Evolutionary conservation across 2,888 invertebrate species (phyloP), one percentile per base, ranked within the genome.

Genomic region (Mactromeris polynyma): DNA sequence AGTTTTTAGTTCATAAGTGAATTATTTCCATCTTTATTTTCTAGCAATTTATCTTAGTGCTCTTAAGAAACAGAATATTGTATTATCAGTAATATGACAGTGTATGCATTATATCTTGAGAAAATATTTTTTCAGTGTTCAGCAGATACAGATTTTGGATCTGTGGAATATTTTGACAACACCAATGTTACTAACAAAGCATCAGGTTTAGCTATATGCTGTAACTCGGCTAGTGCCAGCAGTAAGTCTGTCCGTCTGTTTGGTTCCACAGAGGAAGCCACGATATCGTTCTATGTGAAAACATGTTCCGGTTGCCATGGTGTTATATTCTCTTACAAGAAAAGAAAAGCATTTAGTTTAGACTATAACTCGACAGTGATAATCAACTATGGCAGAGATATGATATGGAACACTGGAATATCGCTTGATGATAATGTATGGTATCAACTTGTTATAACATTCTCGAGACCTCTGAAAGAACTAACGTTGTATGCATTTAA

Each of bases 231-330:
- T 33, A 84, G 90, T 80, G 86, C 88, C 4, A 83, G 83, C 51
- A 81, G 82, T 21, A 82, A 78, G 26, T 58, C 86, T 17, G 81
- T 88, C 51, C 79, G 82, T 33, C 42, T 90, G 33, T 89, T 89
- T 58, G 69, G 46, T n/a, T 77, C 46, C 7, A 58, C 83, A 11
- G 58, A 78, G 42, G 83, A 88, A 31, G 40, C 80, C n/a, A 88
- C 90, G 2, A 69, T 88, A 46, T 79, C 81, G 31, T 86, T 91
- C 31, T 91, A 91, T 69, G 77, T 91, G 46, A 90, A 90, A 69
- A 88, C 89, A 0, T 90, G 91, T 85, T 58, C 88, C 9, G 87
- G 80, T 14, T 90, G 90, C 64, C 64, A 90, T 73, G 91, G 91
- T 6, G 83, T 89, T 17, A 83, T 91, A 33, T 85, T 91, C 58